Base-by-base conservation (phyloP, 2,888 invertebrate genomes). In the Tachina fera region DNA sequence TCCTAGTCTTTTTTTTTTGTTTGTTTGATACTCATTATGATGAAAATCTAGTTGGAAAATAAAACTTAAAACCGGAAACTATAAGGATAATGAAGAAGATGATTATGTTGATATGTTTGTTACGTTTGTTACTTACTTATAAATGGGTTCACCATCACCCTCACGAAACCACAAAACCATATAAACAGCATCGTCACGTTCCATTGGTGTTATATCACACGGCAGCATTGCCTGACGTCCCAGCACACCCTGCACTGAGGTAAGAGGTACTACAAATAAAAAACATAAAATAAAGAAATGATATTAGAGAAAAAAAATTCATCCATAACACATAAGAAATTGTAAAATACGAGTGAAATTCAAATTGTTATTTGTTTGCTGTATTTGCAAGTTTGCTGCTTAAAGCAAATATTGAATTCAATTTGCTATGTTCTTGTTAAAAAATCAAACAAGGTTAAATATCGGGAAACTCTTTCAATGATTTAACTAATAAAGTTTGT, bases 131-230 rank as follows among this genome's bases (percentile, higher is more conserved):
- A 88, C 92, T 93, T 92, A 97, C 97, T 97, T 97, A 94, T 97
- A 97, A 87, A 97, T 94, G 41, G 97, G 97, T 90, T 97, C 97
- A 47, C 96, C 96, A 88, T 96, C 96, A 56, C 96, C 95, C 92
- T 97, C 97, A 90, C 96, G 96, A 93, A 97, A 97, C 97, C 97
- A 97, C 51, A 97, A 94, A 88, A 97, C 97, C 97, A 97, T 97
- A 90, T 96, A 96, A 76, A 97, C 97, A 41, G 96, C 95, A 93
- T 97, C 97, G 90, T 96, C 95, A 76, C 95, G 94, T 90, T 96
- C 95, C 87, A 95, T 94, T 10, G 97, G 96, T 88, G 95, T 95
- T 88, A 98, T 97, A 93, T 97, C 97, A 92, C 98, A 98, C 13
- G 97, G 97, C 75, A 98, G 94, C 87, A 96, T 95, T 22, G 96